Percentiles rank a stretch among this genome's conserved stretches.
These are phyloP conservation scores for Hydrolagus colliei DNA, from an alignment of 2,797 vertebrate species.

Conservation along the genomic window DNA sequence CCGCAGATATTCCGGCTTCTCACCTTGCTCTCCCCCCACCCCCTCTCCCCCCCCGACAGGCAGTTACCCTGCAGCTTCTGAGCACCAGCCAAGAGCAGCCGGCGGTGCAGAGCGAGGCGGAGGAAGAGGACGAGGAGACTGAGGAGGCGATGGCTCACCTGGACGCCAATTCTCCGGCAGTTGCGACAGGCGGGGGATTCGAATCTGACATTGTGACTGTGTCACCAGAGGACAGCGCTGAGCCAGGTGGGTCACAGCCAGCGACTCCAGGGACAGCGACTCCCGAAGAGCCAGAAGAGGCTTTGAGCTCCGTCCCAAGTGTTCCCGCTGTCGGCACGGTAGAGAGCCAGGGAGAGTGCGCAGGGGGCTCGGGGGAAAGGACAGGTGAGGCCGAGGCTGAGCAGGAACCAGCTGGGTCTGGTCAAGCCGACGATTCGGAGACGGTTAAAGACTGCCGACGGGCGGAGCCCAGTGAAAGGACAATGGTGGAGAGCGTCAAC, in stretches of 20 bases:
- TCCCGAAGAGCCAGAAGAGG: not conserved
- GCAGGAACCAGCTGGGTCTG: not conserved
- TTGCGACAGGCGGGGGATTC: constrained; percentile 7
- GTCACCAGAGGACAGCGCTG: constrained; percentile 30
- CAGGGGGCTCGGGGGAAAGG: accelerated
- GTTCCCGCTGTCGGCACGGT: constrained; percentile 3
- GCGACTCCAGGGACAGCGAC: not conserved
- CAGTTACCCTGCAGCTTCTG: constrained; percentile 58
- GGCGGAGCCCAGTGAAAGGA: not conserved
- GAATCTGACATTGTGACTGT: constrained; percentile 19
- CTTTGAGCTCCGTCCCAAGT: not conserved
- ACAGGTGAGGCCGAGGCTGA: constrained; percentile 27
- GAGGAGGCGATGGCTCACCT: not conserved
- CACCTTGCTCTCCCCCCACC: constrained; percentile 4
- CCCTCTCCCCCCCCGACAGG: constrained; percentile 45
- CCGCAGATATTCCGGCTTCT: not conserved
- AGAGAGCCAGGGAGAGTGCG: not conserved
- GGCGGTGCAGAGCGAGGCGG: constrained; percentile 33
- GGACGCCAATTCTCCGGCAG: no score
- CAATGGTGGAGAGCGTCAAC: constrained; percentile 26
- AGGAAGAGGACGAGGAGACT: constrained; percentile 26
- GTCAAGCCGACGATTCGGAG: not conserved
- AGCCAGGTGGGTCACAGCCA: constrained; percentile 6
- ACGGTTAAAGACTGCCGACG: not conserved
- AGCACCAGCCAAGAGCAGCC: constrained; percentile 43